Percentiles rank a stretch among this genome's conserved stretches.
Conservation (phyloP, 2,113 vertebrate species). For the Scytalopus superciliaris region DNA sequence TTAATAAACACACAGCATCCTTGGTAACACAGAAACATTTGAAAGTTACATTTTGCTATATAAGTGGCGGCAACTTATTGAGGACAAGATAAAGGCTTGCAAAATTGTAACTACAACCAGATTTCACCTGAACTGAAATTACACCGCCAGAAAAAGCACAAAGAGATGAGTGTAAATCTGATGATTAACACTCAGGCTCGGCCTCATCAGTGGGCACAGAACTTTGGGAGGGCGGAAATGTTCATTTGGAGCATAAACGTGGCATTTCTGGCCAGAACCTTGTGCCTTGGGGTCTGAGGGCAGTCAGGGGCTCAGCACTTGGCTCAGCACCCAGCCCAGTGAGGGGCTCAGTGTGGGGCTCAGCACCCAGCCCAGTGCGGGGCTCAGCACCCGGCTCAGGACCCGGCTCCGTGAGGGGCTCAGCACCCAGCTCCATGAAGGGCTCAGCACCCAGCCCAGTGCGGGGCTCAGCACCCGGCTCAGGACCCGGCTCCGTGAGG, state of each 20-base stretch:
- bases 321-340: neutral
- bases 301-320: neutral
- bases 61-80: rapidly evolving
- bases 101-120: neutral
- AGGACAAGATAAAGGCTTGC: neutral
- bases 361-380: neutral
- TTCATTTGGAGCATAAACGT: rapidly evolving
- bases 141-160: neutral
- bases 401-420: too few species aligned
- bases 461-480: neutral
- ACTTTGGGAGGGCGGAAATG: rapidly evolving
- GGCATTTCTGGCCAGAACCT: rapidly evolving
- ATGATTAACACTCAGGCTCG: rapidly evolving
- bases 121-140: neutral
- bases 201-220: rapidly evolving
- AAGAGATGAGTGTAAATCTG: rapidly evolving
- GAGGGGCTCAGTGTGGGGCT: neutral
- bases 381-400: too few species aligned
- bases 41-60: neutral
- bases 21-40: neutral
- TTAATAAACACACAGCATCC: neutral
- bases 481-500: neutral
- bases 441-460: too few species aligned
- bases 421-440: too few species aligned
- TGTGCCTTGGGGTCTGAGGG: rapidly evolving